Evolutionary conservation across 2,888 invertebrate genomes (phyloP), one percentile per base, ranked within the genome.

Genomic region (Thumatha senex): DNA sequence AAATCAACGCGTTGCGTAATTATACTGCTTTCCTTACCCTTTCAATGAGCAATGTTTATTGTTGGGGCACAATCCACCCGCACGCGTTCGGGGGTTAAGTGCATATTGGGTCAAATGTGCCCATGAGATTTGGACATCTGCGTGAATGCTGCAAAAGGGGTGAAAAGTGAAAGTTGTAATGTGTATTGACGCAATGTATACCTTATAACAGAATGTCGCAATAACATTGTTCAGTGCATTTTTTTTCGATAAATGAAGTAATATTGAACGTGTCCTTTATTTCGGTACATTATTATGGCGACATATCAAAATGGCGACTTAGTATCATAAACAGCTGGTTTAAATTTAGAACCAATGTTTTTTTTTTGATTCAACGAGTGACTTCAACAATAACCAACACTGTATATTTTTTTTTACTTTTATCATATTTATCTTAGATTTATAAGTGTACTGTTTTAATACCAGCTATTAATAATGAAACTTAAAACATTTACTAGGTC

Each of bases 11-110:
- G 75, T 77, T 74, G 67, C 66, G 67, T 61, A 74, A 77, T 76
- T 72, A 69, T 56, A 71, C 70, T 74, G 78, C 76, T 76, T 81
- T 76, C 71, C 69, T 57, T 68, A 75, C 75, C 78, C 77, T 71
- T 67, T 70, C 48, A 56, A 66, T 66, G 70, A 75, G 72, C 70
- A 72, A 71, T 73, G 64, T 68, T 61, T 67, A 73, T 75, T 71
- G 69, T 68, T 61, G 47, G 47, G 47, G 53, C 42, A 65, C 63
- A 68, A 66, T 67, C 64, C 74, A 58, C 77, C 77, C 80, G 70
- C 81, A 70, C 74, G 59, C 56, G 46, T 54, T 63, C 57, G 57
- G 52, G 69, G 66, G 67, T 57, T 66, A 57, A 63, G 63, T 59
- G 66, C 58, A 63, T 54, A 59, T 68, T 67, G 67, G 67, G 67